Evolutionary conservation across 1,140 invertebrate species (phyloP).

Genomic region (Papilio aristodemus): DNA sequence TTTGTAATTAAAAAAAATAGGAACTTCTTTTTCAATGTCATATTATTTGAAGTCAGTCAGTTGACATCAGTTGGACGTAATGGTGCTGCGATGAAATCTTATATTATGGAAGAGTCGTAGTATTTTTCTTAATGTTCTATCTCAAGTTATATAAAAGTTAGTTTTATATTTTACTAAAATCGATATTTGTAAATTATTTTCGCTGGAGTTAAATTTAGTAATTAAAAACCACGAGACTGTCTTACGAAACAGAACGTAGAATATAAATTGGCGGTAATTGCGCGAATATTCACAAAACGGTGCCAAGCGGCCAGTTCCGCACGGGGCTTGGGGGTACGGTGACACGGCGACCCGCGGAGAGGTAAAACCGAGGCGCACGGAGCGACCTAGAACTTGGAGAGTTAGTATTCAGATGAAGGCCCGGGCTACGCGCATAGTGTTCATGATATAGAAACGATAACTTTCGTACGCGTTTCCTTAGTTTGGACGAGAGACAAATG

Average conservation of each 20-base stretch:
- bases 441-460: not conserved
- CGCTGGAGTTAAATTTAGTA: too few species aligned
- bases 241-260: not conserved
- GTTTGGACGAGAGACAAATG: not conserved
- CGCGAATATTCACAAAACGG: not conserved
- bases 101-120: too few species aligned
- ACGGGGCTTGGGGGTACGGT: not conserved
- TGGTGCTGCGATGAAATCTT: too few species aligned
- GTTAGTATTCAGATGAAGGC: constrained; percentile 5
- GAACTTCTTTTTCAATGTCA: too few species aligned
- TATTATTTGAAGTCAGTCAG: too few species aligned
- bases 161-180: too few species aligned
- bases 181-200: too few species aligned
- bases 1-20: too few species aligned
- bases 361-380: not conserved
- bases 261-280: not conserved
- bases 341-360: not conserved
- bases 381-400: constrained; percentile 9
- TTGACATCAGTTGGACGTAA: too few species aligned
- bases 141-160: too few species aligned
- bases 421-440: not conserved
- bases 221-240: not conserved
- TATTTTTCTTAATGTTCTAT: too few species aligned
- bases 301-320: constrained; percentile 4
- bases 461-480: not conserved